A percentile compares a stretch with the other conserved stretches of the same genome.
phyloP scores from a whole-genome alignment of 2,797 vertebrate species.

The Coranthus polyacanthus region DNA sequence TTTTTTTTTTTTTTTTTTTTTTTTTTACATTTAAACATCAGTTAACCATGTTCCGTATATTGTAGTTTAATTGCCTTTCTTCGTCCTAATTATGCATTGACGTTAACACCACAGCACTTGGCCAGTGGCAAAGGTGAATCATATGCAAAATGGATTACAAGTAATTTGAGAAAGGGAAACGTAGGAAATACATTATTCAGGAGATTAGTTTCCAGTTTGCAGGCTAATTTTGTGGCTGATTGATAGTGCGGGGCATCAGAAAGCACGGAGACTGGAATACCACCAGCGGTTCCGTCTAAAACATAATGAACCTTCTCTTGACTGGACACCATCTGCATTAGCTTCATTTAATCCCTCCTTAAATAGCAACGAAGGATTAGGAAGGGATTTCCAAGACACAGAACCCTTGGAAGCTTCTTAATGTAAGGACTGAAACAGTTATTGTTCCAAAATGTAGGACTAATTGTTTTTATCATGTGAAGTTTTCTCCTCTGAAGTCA shows the following conservation, averaged over 20 bases:
- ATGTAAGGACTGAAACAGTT: conserved; percentile 70
- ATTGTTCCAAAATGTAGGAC: conserved; percentile 73
- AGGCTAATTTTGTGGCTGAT: conserved; percentile 72
- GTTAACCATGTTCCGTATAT: conserved; percentile 17
- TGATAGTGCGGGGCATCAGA: conserved; percentile 62
- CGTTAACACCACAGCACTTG: conserved; percentile 38
- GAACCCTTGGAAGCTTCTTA: conserved; percentile 76
- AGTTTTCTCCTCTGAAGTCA: conserved; percentile 40
- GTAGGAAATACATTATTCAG: conserved; percentile 71
- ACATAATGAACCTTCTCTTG: conserved; percentile 74
- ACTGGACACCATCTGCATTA: conserved; percentile 79
- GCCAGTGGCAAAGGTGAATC: conserved; percentile 61
- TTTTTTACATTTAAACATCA: conserved; percentile 21
- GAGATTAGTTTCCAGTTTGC: conserved; percentile 71
- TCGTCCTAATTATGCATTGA: conserved; percentile 30
- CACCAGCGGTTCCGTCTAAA: conserved; percentile 60
- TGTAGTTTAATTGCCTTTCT: conserved; percentile 8
- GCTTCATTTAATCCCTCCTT: conserved; percentile 83
- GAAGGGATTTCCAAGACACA: conserved; percentile 80
- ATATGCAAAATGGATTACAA: conserved; percentile 70
- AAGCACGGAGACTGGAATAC: conserved; percentile 49
- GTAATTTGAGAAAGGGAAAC: conserved; percentile 60
- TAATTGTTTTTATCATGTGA: conserved; percentile 70
- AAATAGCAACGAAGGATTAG: conserved; percentile 85
- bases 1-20: too few relatives aligned